These are phyloP conservation scores for Anoplius nigerrimus DNA, from an alignment of 2,888 invertebrate species.

Conservation along the genomic window DNA sequence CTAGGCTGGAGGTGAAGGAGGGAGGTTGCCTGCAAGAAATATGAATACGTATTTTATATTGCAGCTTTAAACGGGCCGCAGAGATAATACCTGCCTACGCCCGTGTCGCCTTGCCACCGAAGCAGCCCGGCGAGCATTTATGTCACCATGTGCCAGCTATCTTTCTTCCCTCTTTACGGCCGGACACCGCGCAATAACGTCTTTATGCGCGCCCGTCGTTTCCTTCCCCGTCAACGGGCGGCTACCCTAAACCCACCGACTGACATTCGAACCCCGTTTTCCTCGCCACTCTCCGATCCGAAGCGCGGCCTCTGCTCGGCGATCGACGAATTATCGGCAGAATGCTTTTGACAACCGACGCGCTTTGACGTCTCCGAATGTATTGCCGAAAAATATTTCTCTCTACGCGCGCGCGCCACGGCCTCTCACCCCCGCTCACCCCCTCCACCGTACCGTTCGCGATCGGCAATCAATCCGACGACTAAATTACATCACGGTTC, in stretches of 20 bases:
- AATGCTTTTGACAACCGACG: slow-evolving; percentile 1
- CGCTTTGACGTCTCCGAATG: too few relatives aligned
- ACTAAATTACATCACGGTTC: too few relatives aligned
- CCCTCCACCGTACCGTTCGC: too few relatives aligned
- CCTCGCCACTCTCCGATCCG: too few relatives aligned
- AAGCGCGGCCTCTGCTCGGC: not conserved
- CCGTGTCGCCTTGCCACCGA: slow-evolving; percentile 15
- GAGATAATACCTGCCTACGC: slow-evolving; percentile 46
- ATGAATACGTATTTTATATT: slow-evolving; percentile 62
- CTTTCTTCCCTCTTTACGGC: slow-evolving; percentile 29
- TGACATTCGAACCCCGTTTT: slow-evolving; percentile 37
- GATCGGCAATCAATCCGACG: too few relatives aligned
- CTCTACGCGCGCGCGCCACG: too few relatives aligned
- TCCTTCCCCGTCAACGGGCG: slow-evolving; percentile 17
- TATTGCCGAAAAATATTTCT: too few relatives aligned
- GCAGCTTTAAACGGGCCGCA: slow-evolving; percentile 52
- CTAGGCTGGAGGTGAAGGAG: too few relatives aligned
- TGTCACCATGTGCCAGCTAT: slow-evolving; percentile 21
- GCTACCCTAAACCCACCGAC: not conserved
- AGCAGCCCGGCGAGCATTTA: slow-evolving; percentile 36
- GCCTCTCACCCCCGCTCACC: too few relatives aligned
- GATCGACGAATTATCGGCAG: slow-evolving; percentile 18
- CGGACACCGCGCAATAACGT: slow-evolving; percentile 34
- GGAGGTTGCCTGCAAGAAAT: slow-evolving; percentile 47
- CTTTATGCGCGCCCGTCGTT: slow-evolving; percentile 31